phyloP scores from a whole-genome alignment of 92 coral and sea anemone species.

The Phymanthus crucifer region DNA sequence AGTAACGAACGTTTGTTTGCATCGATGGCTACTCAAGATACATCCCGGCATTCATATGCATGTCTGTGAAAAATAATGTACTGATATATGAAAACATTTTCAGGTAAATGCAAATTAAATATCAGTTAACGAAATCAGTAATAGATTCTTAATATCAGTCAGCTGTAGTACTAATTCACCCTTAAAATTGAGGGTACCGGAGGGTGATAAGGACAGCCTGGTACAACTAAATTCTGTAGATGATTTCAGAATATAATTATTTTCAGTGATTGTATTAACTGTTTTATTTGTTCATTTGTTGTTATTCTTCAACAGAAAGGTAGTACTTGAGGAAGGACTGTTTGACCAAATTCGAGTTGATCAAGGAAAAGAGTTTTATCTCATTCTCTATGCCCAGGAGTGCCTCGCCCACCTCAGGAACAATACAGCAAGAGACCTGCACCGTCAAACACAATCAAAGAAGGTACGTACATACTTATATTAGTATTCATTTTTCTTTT shows the following conservation, averaged over 20 bases:
- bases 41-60: too few species aligned
- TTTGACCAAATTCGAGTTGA: constrained; percentile 61
- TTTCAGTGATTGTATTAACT: too few species aligned
- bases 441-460: constrained; percentile 53
- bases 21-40: too few species aligned
- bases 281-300: not conserved
- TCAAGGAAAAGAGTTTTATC: constrained; percentile 55
- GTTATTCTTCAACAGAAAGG: constrained; percentile 1
- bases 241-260: too few species aligned
- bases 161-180: not conserved
- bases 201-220: not conserved
- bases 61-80: too few species aligned
- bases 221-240: not conserved
- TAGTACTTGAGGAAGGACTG: constrained; percentile 41
- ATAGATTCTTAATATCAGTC: too few species aligned
- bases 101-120: constrained; percentile 36
- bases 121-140: too few species aligned
- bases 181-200: not conserved
- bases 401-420: constrained; percentile 43
- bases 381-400: constrained; percentile 50
- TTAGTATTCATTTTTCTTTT: too few species aligned
- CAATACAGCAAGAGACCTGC: constrained; percentile 53
- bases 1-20: too few species aligned
- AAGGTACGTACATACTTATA: constrained; percentile 22
- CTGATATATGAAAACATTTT: too few species aligned